These are phyloP conservation scores for Meloidogyne exigua DNA, from an alignment of 1,140 invertebrate species.

Conservation along the genomic window DNA sequence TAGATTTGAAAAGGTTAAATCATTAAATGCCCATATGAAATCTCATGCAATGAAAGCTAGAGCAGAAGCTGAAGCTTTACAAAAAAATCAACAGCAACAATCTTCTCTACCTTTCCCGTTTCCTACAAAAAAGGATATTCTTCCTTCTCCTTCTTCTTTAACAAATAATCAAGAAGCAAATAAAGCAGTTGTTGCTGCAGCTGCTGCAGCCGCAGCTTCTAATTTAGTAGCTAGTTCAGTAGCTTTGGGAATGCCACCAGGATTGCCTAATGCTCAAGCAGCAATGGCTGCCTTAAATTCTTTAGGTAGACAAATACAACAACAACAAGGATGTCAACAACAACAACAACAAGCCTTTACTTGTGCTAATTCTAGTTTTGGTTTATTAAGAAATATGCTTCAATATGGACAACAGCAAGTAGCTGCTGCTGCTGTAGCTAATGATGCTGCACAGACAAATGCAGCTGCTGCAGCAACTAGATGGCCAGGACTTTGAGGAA, in stretches of 20 bases:
- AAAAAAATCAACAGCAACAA: slow-evolving; percentile 25
- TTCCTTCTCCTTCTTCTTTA: neutral
- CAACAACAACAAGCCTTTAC: slow-evolving; percentile 6
- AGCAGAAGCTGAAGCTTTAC: slow-evolving; percentile 58
- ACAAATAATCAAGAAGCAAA: neutral
- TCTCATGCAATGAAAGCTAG: slow-evolving; percentile 63
- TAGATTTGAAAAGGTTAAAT: slow-evolving; percentile 61
- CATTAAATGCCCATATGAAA: slow-evolving; percentile 63
- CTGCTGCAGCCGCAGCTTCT: neutral
- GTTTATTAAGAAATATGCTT: slow-evolving; percentile 21
- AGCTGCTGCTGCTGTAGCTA: slow-evolving; percentile 16
- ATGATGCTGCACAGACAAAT: neutral
- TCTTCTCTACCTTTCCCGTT: slow-evolving; percentile 9
- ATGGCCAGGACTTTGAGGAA: slow-evolving; percentile 6
- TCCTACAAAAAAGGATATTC: slow-evolving; percentile 13
- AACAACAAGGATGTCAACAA: slow-evolving; percentile 5
- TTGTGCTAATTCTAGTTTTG: neutral
- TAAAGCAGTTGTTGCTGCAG: neutral
- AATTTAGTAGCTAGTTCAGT: neutral
- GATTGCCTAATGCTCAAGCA: slow-evolving; percentile 12
- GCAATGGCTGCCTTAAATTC: slow-evolving; percentile 21
- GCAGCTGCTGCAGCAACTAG: slow-evolving; percentile 18
- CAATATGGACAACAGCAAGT: slow-evolving; percentile 19
- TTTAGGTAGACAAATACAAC: slow-evolving; percentile 18
- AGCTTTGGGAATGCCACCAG: neutral